A percentile compares a stretch with the other conserved stretches of the same genome.
phyloP scores from a whole-genome alignment of 1,140 invertebrate species.

The Doryteuthis pealeii region DNA sequence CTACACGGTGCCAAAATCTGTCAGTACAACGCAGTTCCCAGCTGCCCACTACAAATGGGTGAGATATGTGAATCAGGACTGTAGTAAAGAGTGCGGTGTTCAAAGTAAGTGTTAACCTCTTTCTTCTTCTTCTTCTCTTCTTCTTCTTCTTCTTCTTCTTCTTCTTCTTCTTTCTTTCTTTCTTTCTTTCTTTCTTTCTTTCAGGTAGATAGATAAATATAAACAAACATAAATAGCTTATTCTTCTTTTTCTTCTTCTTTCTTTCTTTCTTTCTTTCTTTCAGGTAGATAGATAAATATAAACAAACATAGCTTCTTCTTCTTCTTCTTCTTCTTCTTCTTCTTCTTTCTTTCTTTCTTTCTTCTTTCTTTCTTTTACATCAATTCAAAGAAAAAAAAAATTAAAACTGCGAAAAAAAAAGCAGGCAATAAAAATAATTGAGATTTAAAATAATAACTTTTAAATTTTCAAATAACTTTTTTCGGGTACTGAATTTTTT shows the following conservation, averaged over 20 bases:
- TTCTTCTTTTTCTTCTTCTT: neutral
- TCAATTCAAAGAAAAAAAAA: no score
- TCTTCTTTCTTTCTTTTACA: no score
- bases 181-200: neutral
- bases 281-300: no score
- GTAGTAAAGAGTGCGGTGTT: neutral
- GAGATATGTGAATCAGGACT: neutral
- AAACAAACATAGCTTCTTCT: no score
- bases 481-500: no score
- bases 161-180: neutral
- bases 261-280: neutral
- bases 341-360: neutral
- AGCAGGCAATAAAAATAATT: no score
- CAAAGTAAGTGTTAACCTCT: neutral
- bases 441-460: no score
- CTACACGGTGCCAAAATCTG: slow-evolving; percentile 38
- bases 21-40: slow-evolving; percentile 8
- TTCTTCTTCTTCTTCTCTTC: neutral
- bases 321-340: neutral
- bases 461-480: no score
- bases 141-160: no score
- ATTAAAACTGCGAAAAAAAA: no score
- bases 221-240: no score
- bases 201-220: no score
- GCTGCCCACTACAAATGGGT: slow-evolving; percentile 7